Conservation (phyloP, 2,888 invertebrate genomes). For the Himalopsyche japonica region DNA sequence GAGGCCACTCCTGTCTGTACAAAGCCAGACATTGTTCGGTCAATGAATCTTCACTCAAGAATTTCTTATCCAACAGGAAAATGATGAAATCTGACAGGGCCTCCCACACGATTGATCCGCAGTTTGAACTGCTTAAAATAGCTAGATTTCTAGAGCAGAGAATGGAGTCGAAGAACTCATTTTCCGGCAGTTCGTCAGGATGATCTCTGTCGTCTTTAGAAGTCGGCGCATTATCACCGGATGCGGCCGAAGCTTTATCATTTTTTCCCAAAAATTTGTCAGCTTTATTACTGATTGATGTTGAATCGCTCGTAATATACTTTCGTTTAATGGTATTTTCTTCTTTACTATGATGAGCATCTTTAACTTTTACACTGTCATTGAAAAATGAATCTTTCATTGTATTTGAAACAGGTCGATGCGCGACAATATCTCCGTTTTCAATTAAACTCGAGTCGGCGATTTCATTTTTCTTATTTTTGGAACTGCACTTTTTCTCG, state of each 20-base stretch:
- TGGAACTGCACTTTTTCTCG: background rate
- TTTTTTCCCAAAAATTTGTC: background rate
- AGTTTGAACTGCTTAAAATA: slow-evolving; percentile 47
- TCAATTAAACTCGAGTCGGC: background rate
- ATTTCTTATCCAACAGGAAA: slow-evolving; percentile 58
- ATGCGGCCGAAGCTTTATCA: background rate
- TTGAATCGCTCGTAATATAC: too few species aligned
- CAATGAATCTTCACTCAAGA: slow-evolving; percentile 63
- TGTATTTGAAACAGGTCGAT: too few species aligned
- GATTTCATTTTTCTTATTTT: background rate
- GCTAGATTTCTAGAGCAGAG: slow-evolving; percentile 53
- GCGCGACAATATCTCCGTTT: too few species aligned
- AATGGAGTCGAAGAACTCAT: slow-evolving; percentile 49
- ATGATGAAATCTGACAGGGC: slow-evolving; percentile 53
- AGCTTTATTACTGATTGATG: too few species aligned
- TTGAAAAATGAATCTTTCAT: too few species aligned
- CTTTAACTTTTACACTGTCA: too few species aligned
- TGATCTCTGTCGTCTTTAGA: background rate
- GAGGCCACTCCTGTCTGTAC: slow-evolving; percentile 69
- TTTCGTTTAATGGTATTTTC: background rate
- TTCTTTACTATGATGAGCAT: background rate
- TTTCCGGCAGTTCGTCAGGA: background rate
- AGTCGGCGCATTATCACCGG: background rate
- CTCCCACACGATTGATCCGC: slow-evolving; percentile 47
- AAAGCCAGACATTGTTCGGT: slow-evolving; percentile 70